These are phyloP conservation scores for Pogonognathellus flavescens DNA, from an alignment of 1,140 invertebrate species.

Conservation along the genomic window DNA sequence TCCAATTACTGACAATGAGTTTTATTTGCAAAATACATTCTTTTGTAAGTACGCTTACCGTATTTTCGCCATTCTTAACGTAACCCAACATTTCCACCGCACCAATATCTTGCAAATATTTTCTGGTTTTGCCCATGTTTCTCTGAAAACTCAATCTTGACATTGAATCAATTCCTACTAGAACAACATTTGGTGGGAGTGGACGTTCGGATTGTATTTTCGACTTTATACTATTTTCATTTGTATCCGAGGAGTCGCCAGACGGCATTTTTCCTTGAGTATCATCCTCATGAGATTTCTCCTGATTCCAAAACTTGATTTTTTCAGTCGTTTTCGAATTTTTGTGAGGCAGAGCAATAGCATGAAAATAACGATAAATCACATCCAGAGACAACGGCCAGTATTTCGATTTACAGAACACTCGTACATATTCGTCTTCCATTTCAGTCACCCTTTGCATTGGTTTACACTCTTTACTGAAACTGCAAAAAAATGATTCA, in stretches of 20 bases:
- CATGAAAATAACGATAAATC: slow-evolving; percentile 62
- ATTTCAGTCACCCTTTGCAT: slow-evolving; percentile 45
- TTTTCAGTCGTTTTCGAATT: slow-evolving; percentile 51
- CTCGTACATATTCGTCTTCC: slow-evolving; percentile 57
- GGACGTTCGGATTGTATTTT: background rate
- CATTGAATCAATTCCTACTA: slow-evolving; percentile 63
- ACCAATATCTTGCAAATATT: slow-evolving; percentile 57
- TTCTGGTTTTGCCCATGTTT: slow-evolving; percentile 61
- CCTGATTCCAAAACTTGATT: slow-evolving; percentile 55
- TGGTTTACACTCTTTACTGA: background rate
- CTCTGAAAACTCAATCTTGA: slow-evolving; percentile 62
- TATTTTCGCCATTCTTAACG: slow-evolving; percentile 49
- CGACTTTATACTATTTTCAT: background rate
- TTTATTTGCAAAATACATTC: slow-evolving; percentile 24
- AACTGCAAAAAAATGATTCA: background rate
- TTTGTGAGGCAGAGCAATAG: slow-evolving; percentile 54
- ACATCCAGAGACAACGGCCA: slow-evolving; percentile 58
- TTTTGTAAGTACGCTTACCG: slow-evolving; percentile 50
- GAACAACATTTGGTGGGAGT: slow-evolving; percentile 59
- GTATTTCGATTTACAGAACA: slow-evolving; percentile 60
- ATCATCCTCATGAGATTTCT: background rate
- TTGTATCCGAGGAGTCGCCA: background rate
- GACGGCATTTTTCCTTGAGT: background rate
- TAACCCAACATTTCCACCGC: slow-evolving; percentile 66
- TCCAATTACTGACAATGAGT: background rate